Evolutionary conservation across 2,113 vertebrate genomes (phyloP).

Genomic region (Cynocephalus volans): DNA sequence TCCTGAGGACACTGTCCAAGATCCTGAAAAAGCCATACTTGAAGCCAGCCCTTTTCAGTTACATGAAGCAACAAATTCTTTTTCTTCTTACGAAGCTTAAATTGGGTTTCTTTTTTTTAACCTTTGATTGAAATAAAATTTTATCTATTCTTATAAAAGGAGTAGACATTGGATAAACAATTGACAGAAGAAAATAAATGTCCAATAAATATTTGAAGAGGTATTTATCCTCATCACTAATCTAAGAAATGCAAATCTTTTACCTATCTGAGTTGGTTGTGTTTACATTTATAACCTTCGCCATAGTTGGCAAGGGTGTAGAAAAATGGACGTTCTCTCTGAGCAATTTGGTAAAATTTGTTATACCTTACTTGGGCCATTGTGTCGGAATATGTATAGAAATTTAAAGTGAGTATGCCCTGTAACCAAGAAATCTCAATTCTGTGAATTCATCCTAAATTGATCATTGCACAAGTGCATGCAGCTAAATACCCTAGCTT

Average conservation of each 20-base stretch:
- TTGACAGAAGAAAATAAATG: background rate
- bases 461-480: background rate
- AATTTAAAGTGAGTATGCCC: background rate
- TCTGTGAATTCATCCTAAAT: conserved; percentile 26
- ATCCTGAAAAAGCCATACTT: background rate
- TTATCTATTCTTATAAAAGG: background rate
- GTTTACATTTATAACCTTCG: background rate
- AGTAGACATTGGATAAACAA: background rate
- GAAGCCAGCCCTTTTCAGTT: background rate
- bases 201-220: background rate
- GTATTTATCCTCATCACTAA: background rate
- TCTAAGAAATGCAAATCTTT: conserved; percentile 5
- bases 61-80: background rate
- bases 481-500: background rate
- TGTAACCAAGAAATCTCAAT: conserved; percentile 37
- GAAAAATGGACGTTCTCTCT: background rate
- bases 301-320: background rate
- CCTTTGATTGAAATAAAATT: background rate
- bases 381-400: background rate
- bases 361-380: background rate
- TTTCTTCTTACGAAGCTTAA: background rate
- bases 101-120: background rate
- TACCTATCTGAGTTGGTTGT: background rate
- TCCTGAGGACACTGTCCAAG: background rate
- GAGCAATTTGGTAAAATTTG: background rate